Base-by-base conservation (phyloP, 92 coral and sea anemone genomes). In the Palythoa grandiflora region DNA sequence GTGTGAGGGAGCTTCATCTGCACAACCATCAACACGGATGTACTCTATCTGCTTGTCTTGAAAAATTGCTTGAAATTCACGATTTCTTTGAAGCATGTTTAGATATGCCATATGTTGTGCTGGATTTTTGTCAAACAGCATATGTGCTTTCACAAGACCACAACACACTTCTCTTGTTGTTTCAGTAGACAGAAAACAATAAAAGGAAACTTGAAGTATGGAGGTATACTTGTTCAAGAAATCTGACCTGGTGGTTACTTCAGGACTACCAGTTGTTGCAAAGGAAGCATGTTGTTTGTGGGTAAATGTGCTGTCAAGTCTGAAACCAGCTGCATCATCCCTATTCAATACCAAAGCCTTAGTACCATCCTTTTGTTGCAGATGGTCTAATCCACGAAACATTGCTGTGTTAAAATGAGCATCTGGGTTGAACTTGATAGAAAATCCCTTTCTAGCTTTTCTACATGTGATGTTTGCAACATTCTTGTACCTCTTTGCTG, bases 391-490 rank as follows among this genome's bases (percentile, higher is more conserved):
- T 73, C 78, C 66, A 71, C 63, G 84, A n/a, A 83, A 83, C 2
- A 84, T 36, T 9, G 91, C 88, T 1, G 84, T 50, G 48, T 68
- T 83, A 83, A 75, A 89, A 40, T 83, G 91, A 8, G 87, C 79
- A 57, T 89, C 91, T 17, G 77, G 75, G 73, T 89, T 89, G 11
- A 89, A 10, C 53, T 51, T 53, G 9, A 89, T 66, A 51, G 21
- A 36, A 74, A 89, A 89, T 6, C 80, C 89, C 72, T 90, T 84
- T 89, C 92, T 28, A 54, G 89, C 79, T 40, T 68, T 71, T 60
- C 87, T 50, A 80, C 89, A 84, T 16, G 89, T 90, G 13, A 90
- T 80, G 3, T 85, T 16, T 21, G 92, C 92, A 12, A 77, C 92
- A 35, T 85, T 89, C 87, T 36, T 17, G 40, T 89, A 89, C 15